Evolutionary conservation across 2,113 vertebrate genomes (phyloP), one percentile per base, ranked within the genome.

Genomic region (Bostrychus sinensis): DNA sequence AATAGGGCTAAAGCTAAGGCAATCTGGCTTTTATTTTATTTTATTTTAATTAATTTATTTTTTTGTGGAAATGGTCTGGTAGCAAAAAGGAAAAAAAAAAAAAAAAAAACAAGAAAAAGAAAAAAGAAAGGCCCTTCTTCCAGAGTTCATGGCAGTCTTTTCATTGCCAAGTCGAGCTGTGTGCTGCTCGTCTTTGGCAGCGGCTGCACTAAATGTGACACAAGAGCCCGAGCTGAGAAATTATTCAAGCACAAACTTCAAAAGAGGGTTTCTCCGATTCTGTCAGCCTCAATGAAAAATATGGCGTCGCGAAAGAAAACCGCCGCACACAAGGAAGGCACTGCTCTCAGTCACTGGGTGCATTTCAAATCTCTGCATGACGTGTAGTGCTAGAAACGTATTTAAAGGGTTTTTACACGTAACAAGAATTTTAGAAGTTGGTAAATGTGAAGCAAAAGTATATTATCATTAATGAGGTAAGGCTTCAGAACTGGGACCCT

Each of bases 231-330:
- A 23, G 23, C 48, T 26, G 25, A 51, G 48, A 30, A 51, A 51
- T 51, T 30, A 51, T 30, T 51, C 48, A 51, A 28, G 48, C 48
- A 10, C 48, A 30, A 25, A 51, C 48, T 51, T 51, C 48, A n/a
- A 9, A 30, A 17, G 48, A 8, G 23, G 25, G 20, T 17, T 28
- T 51, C 26, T 30, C 48, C 9, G 13, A 51, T 51, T 28, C 23
- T n/a, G 48, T 14, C 48, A 51, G 22, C 14, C 1, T 12, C 23
- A 28, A 28, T n/a, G 25, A 30, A 51, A 51, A 51, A n/a, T n/a
- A 25, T 28, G 8, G 48, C 6, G 16, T 28, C 14, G 25, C 25
- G 4, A n/a, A 51, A n/a, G 25, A n/a, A 25, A n/a, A 25, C 20
- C 7, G 20, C 2, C 11, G 32, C 32, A 48, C n/a, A n/a, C n/a